These are phyloP conservation scores for Indicator indicator DNA, from an alignment of 2,113 vertebrate species.

Conservation along the genomic window DNA sequence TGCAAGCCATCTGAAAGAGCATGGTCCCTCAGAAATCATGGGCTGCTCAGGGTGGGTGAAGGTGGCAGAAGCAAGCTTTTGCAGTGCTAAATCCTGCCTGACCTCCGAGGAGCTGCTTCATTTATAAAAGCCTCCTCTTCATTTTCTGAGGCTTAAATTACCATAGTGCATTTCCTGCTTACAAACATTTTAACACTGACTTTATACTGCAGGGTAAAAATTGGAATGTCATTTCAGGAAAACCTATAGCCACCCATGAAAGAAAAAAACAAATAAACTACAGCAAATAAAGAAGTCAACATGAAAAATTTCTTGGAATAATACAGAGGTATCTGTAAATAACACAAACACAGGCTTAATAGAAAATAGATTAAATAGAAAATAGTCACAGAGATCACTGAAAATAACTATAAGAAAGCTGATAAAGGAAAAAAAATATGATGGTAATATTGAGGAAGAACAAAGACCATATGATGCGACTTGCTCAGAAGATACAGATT, in stretches of 20 bases:
- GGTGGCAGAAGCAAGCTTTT: background rate
- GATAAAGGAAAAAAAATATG: background rate
- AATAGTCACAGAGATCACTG: background rate
- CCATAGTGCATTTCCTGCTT: background rate
- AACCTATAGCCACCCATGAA: conserved; percentile 8
- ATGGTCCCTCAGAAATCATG: background rate
- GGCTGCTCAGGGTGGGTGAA: background rate
- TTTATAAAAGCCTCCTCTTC: background rate
- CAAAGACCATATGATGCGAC: background rate
- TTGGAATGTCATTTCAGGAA: conserved; percentile 33
- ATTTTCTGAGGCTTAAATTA: background rate
- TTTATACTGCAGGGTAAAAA: conserved; percentile 30
- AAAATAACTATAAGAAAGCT: background rate
- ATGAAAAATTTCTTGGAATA: background rate
- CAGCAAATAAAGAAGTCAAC: conserved; percentile 36
- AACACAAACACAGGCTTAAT: conserved; percentile 2
- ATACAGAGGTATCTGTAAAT: background rate
- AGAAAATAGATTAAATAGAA: background rate
- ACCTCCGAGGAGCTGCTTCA: background rate
- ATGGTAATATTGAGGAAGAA: background rate
- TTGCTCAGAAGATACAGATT: background rate
- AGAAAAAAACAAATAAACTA: conserved; percentile 20
- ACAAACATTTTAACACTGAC: background rate
- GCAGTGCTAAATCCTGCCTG: background rate
- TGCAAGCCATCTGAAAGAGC: background rate